Conservation (phyloP, 2,888 invertebrate genomes). For the Aromia moschata region DNA sequence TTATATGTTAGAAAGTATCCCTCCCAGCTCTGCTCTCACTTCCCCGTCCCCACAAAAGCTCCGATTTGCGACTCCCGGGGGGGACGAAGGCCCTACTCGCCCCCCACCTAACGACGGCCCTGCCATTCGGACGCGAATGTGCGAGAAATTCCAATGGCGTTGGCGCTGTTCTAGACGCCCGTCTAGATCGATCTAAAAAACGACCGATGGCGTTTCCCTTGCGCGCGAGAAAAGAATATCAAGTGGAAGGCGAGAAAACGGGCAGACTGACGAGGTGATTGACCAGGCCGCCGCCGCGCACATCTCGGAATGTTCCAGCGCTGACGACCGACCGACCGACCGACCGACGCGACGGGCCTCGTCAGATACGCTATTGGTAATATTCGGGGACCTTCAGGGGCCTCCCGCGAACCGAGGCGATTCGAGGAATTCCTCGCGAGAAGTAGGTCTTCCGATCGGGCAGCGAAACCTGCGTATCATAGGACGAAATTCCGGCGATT, state of each 20-base stretch:
- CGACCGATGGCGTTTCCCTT: conserved; percentile 14
- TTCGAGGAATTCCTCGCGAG: background rate
- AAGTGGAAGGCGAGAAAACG: conserved; percentile 29
- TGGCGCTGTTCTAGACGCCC: conserved; percentile 10
- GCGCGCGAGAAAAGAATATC: conserved; percentile 22
- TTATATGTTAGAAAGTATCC: too few relatives aligned
- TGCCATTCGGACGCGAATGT: background rate
- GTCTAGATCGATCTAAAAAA: conserved; percentile 15
- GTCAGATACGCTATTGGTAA: conserved; percentile 10
- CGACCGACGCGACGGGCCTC: too few relatives aligned
- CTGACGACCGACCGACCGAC: background rate
- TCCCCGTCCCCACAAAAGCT: too few relatives aligned
- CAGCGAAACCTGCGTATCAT: background rate
- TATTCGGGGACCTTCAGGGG: conserved; percentile 1
- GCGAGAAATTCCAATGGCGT: background rate
- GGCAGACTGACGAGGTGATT: conserved; percentile 26
- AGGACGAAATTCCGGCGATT: too few relatives aligned
- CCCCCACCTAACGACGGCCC: background rate
- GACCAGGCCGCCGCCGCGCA: conserved; percentile 28
- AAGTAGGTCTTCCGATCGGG: background rate
- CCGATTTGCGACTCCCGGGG: too few relatives aligned
- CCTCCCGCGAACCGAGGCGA: background rate
- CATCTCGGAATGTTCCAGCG: conserved; percentile 26
- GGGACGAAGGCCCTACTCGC: too few relatives aligned
- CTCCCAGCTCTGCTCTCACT: too few relatives aligned